Base-by-base conservation (phyloP, 2,888 invertebrate species). In the Eupeodes latifasciatus region DNA sequence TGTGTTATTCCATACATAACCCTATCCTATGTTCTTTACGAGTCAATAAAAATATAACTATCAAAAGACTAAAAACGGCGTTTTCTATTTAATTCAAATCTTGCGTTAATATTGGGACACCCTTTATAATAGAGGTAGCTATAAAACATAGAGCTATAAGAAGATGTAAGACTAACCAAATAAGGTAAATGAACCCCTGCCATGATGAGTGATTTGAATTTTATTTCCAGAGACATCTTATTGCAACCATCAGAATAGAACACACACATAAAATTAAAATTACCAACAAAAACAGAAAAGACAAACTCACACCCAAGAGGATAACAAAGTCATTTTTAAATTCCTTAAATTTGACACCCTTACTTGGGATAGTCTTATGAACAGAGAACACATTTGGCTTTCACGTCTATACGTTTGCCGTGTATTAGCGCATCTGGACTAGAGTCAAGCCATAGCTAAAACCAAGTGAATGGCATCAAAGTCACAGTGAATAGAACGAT, bases 301-400 rank as follows among this genome's bases (percentile, higher is more conserved):
- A 62, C 40, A 40, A 44, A n/a, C 62, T 62, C 55, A 80, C 55
- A 80, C 57, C 51, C 69, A 76, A 81, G 81, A 84, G 84, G 84
- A 84, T 84, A 88, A 85, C 69, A 88, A 85, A 88, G 88, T 88
- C 88, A 88, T 88, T 88, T 84, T 81, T 81, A 75, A 84, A 88
- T 85, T 88, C 88, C 88, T 85, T 64, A 84, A 85, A 85, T 88
- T 85, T 88, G 81, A 88, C 88, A 88, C 88, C 88, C 88, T 81
- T 75, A 78, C 64, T 51, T 55, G 44, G 74, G 69, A 79, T 85
- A 72, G 55, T 72, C 57, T 55, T 72, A 79, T 84, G 59, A 66
- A 55, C 14, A 4, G 51, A 57, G 64, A 40, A 36, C 72, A 66
- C 59, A 76, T 74, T 77, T 77, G 55, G 59, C 84, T 57, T 51